phyloP scores from a whole-genome alignment of 2,113 vertebrate genomes.

The Piaya cayana region DNA sequence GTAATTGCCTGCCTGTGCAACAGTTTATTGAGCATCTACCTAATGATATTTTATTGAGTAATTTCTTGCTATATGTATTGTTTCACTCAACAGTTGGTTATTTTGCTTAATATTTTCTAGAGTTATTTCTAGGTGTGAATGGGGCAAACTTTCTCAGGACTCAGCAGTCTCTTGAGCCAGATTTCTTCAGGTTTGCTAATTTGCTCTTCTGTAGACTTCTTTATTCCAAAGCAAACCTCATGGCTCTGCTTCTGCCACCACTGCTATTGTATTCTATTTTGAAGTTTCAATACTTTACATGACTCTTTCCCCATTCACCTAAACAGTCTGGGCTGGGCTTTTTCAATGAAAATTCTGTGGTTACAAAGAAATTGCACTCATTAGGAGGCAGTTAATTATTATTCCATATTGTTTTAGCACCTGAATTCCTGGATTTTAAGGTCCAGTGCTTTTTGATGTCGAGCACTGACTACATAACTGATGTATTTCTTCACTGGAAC shows the following conservation, averaged over 20 bases:
- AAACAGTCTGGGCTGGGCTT: background rate
- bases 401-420: background rate
- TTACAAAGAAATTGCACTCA: background rate
- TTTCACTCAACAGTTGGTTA: background rate
- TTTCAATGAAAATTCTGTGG: background rate
- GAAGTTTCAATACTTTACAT: background rate
- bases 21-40: conserved; percentile 6
- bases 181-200: background rate
- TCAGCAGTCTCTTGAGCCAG: background rate
- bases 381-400: background rate
- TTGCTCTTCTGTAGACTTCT: background rate
- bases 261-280: background rate
- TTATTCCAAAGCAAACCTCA: background rate
- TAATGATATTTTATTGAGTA: conserved; percentile 19
- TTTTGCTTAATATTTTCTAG: background rate
- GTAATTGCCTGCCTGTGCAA: background rate
- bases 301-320: background rate
- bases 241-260: background rate
- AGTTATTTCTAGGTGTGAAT: background rate
- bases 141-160: background rate
- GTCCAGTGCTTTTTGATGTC: background rate
- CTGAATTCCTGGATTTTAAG: background rate
- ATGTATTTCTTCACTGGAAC: background rate
- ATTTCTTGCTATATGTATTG: background rate
- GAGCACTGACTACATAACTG: background rate